Evolutionary conservation across 2,113 vertebrate species (phyloP).

Genomic region (Mesitornis unicolor): DNA sequence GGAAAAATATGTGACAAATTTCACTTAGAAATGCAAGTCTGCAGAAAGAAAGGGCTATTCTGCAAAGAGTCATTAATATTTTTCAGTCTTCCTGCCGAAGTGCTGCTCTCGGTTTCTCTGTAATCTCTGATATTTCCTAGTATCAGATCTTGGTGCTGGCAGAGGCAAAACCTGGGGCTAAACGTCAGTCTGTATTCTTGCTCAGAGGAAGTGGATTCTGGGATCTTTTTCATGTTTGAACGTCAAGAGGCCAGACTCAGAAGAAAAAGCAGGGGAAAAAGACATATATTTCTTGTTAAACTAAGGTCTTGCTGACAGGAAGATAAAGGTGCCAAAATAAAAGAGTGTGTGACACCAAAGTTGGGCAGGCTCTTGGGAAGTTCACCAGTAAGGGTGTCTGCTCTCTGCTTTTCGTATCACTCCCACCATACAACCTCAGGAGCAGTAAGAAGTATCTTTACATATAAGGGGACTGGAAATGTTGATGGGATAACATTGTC

Average conservation of each 20-base stretch:
- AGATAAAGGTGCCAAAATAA: constrained; percentile 41
- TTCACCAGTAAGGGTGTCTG: background rate
- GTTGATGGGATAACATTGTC: background rate
- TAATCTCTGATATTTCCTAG: background rate
- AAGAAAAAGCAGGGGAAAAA: background rate
- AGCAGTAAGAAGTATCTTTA: background rate
- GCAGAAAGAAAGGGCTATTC: background rate
- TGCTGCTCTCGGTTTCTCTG: background rate
- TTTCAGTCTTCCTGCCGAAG: background rate
- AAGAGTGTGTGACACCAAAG: background rate
- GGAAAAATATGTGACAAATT: background rate
- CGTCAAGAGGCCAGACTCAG: constrained; percentile 10
- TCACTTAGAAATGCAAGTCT: background rate
- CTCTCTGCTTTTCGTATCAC: background rate
- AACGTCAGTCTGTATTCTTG: constrained; percentile 63
- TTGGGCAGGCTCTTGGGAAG: background rate
- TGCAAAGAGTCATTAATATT: background rate
- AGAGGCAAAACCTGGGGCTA: constrained; percentile 66
- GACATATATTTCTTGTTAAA: constrained; percentile 61
- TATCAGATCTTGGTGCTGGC: background rate
- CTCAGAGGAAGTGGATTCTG: constrained; percentile 66
- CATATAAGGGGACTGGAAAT: background rate
- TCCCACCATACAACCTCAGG: background rate
- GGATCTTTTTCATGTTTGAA: constrained; percentile 51
- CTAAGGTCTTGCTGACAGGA: constrained; percentile 49